A percentile compares a stretch with the other conserved stretches of the same genome.
Evolutionary conservation across 1,140 invertebrate species (phyloP).

Genomic region (Mya arenaria): DNA sequence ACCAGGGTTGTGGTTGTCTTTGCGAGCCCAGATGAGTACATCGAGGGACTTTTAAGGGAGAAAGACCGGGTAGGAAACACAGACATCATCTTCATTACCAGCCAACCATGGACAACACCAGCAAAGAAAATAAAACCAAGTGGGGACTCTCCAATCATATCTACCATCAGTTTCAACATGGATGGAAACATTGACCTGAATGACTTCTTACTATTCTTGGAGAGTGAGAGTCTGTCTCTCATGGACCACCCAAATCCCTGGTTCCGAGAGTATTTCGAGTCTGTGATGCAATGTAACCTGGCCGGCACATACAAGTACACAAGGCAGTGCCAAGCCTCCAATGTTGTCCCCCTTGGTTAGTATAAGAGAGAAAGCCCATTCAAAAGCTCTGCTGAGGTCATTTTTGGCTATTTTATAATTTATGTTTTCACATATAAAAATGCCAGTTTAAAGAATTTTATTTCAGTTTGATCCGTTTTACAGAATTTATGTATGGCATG

Average conservation of each 20-base stretch:
- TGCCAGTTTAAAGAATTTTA: too few relatives aligned
- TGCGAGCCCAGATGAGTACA: conserved; percentile 67
- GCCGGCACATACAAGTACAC: conserved; percentile 58
- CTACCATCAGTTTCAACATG: conserved; percentile 58
- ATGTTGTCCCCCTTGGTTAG: conserved; percentile 32
- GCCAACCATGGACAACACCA: conserved; percentile 62
- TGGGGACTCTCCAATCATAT: not conserved
- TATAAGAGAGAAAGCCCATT: not conserved
- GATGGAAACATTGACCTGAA: conserved; percentile 16
- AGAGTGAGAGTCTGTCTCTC: not conserved
- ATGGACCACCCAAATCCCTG: conserved; percentile 68
- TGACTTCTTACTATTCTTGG: conserved; percentile 56
- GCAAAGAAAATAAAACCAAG: not conserved
- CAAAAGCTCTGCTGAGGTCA: too few relatives aligned
- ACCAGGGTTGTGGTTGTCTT: conserved; percentile 77
- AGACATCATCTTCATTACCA: conserved; percentile 70
- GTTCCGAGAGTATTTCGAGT: conserved; percentile 74
- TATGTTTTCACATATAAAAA: too few relatives aligned
- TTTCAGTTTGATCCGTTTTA: too few relatives aligned
- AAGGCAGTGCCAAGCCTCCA: conserved; percentile 36
- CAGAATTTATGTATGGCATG: too few relatives aligned
- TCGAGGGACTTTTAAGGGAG: conserved; percentile 63
- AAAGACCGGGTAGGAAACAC: conserved; percentile 46
- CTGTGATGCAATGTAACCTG: conserved; percentile 65
- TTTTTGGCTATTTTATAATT: too few relatives aligned